Conservation (phyloP, 2,113 vertebrate genomes). For the Xiphorhynchus elegans region DNA sequence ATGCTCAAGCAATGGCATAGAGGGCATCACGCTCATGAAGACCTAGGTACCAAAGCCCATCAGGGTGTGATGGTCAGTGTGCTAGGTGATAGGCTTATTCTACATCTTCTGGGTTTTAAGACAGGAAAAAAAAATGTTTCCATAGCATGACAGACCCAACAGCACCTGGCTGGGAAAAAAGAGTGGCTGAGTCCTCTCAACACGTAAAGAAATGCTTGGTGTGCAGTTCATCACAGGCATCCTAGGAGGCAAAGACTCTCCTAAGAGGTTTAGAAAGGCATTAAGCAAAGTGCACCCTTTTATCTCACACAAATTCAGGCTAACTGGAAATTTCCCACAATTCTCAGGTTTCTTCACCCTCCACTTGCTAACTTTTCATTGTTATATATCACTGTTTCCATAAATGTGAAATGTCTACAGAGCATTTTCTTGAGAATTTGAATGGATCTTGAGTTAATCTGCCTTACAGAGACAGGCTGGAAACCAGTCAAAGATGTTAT, state of each 20-base stretch:
- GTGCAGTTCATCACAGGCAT: not conserved
- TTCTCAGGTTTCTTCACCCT: not conserved
- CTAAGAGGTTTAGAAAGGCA: not conserved
- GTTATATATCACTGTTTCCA: not conserved
- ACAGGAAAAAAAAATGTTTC: not conserved
- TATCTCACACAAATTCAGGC: not conserved
- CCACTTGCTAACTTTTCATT: not conserved
- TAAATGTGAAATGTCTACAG: not conserved
- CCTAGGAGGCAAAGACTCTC: not conserved
- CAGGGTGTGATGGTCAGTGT: not conserved
- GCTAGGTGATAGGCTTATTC: not conserved
- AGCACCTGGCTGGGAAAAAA: not conserved
- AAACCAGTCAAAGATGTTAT: not conserved
- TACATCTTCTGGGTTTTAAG: not conserved
- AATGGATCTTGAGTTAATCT: not conserved
- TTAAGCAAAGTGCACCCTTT: not conserved
- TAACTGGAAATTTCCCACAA: not conserved
- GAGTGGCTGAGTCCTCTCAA: not conserved
- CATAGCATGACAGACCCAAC: not conserved
- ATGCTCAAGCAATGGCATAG: accelerated
- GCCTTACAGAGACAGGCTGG: not conserved
- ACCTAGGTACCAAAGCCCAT: not conserved
- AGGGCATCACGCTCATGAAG: not conserved
- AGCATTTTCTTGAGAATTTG: not conserved
- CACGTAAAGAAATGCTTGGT: not conserved